Base-by-base conservation (phyloP, 1,140 invertebrate species). In the Amyelois transitella region DNA sequence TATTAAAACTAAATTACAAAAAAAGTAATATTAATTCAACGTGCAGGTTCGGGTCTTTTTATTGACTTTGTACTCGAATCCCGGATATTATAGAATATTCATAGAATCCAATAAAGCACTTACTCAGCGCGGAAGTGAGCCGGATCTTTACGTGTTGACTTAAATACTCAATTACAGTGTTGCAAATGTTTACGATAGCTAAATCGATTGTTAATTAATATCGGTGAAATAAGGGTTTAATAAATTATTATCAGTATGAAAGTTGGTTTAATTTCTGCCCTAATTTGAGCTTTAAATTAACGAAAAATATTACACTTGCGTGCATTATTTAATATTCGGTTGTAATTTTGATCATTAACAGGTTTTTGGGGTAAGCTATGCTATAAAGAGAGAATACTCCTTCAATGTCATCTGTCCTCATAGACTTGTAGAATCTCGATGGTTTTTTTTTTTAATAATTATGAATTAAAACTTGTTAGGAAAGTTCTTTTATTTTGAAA, bases 161-260 rank as follows among this genome's bases (percentile, higher is more conserved):
- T 38, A 61, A 65, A 71, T 71, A 71, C 69, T 71, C 69, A 68
- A 58, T 52, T 61, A 56, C 44, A 43, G 43, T 62, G 55, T 62
- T 55, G 62, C 53, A 59, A 62, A 60, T 66, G 44, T 53, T 47
- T 49, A 60, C 58, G 47, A 19, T 50, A 51, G 47, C 56, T 53
- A 58, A 53, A 52, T 52, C 25, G 50, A 51, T 57, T 17, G 21
- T 51, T 50, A 49, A 51, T 22, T 49, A 48, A 51, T 63, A 20
- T 21, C 55, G 55, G 57, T 62, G 53, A 60, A 56, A 55, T 58
- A 53, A 53, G 21, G 53, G 52, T 65, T 72, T 65, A 75, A 72
- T 70, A 70, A 75, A 65, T 51, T 55, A 53, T 57, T 60, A 48
- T 10, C 24, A 45, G 44, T 10, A 19, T 21, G 12, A 14, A 48